These are phyloP conservation scores for Pinna nobilis DNA, from an alignment of 1,140 invertebrate species.

Conservation along the genomic window DNA sequence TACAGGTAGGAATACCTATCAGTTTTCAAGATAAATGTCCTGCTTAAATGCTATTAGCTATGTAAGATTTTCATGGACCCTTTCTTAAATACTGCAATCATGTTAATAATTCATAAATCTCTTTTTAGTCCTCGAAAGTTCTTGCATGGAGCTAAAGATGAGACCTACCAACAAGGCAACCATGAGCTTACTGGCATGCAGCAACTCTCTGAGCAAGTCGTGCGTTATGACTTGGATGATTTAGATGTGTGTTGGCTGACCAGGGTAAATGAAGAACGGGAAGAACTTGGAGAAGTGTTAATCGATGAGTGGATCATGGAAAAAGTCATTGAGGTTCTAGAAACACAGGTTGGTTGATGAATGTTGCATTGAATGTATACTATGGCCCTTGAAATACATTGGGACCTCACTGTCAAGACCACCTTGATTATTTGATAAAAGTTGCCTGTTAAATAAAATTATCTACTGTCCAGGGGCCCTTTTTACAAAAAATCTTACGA, in stretches of 20 bases:
- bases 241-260: slow-evolving; percentile 93
- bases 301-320: slow-evolving; percentile 92
- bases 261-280: slow-evolving; percentile 90
- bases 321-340: slow-evolving; percentile 93
- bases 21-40: too few species aligned
- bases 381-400: too few species aligned
- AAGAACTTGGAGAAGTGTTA: slow-evolving; percentile 74
- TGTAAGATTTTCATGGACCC: too few species aligned
- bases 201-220: slow-evolving; percentile 88
- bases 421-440: too few species aligned
- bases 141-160: slow-evolving; percentile 86
- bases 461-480: too few species aligned
- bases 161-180: slow-evolving; percentile 87
- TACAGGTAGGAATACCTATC: too few species aligned
- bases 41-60: too few species aligned
- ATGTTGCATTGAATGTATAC: too few species aligned
- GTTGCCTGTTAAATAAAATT: too few species aligned
- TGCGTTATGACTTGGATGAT: slow-evolving; percentile 96
- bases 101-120: slow-evolving; percentile 15
- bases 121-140: slow-evolving; percentile 90
- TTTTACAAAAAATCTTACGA: too few species aligned
- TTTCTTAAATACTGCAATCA: too few species aligned
- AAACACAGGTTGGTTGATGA: slow-evolving; percentile 81
- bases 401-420: too few species aligned
- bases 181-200: slow-evolving; percentile 91